Evolutionary conservation across 2,888 invertebrate species (phyloP).

Genomic region (Brachyptera risi): DNA sequence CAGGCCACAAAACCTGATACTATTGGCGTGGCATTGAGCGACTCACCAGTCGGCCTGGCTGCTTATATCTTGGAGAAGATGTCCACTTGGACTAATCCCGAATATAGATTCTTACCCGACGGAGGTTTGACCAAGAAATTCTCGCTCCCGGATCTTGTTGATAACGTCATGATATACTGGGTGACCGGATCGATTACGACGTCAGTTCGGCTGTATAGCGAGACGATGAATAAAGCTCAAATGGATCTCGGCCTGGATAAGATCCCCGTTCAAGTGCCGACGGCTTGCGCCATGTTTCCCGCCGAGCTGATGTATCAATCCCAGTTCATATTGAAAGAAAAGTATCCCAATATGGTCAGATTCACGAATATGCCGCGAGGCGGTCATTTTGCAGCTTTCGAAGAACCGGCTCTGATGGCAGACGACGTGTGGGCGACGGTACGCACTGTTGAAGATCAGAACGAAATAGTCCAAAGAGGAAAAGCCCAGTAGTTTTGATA

Average conservation of each 20-base stretch:
- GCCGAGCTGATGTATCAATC: conserved; percentile 58
- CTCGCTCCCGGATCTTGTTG: conserved; percentile 55
- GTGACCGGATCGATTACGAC: conserved; percentile 66
- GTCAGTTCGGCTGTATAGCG: conserved; percentile 70
- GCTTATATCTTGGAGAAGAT: conserved; percentile 90
- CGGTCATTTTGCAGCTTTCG: conserved; percentile 84
- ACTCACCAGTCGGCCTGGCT: conserved; percentile 81
- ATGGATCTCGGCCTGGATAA: conserved; percentile 40
- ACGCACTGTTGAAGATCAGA: conserved; percentile 11
- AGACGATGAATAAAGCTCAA: conserved; percentile 48
- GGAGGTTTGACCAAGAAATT: conserved; percentile 48
- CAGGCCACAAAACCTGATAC: conserved; percentile 54
- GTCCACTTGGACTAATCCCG: conserved; percentile 57
- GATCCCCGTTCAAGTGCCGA: conserved; percentile 52
- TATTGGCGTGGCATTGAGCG: conserved; percentile 61
- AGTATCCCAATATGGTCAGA: conserved; percentile 64
- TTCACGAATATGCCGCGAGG: conserved; percentile 62
- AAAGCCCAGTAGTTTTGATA: no score
- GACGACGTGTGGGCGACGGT: conserved; percentile 56
- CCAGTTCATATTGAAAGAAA: conserved; percentile 54
- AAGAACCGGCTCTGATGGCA: conserved; percentile 67
- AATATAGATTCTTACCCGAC: conserved; percentile 41
- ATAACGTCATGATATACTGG: conserved; percentile 84
- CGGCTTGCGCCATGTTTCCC: conserved; percentile 69
- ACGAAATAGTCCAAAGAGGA: no score